Percentiles rank a stretch among this genome's conserved stretches.
Conservation (phyloP, 2,888 invertebrate genomes). For the Clitarchus hookeri region DNA sequence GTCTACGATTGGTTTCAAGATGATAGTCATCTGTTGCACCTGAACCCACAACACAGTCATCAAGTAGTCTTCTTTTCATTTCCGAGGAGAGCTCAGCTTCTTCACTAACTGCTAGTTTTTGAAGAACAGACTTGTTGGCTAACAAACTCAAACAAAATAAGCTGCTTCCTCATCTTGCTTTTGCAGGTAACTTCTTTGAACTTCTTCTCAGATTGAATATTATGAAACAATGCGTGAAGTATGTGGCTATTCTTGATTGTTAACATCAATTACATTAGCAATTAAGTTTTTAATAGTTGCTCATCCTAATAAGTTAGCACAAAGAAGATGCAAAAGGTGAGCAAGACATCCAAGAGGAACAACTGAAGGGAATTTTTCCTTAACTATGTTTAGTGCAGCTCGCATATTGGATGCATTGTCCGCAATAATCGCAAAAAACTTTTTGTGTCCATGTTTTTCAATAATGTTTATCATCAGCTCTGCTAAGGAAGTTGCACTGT, state of each 20-base stretch:
- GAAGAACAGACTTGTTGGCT: neutral
- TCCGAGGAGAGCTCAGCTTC: neutral
- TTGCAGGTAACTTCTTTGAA: constrained; percentile 11
- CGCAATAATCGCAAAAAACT: neutral
- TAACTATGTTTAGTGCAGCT: neutral
- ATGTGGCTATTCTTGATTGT: constrained; percentile 25
- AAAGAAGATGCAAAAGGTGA: constrained; percentile 23
- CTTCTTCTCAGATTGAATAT: constrained; percentile 17
- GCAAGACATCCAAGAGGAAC: neutral
- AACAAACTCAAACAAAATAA: constrained; percentile 18
- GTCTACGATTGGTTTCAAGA: neutral
- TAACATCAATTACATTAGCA: neutral
- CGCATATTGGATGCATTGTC: constrained; percentile 19
- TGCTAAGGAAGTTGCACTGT: neutral
- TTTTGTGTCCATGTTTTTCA: constrained; percentile 21
- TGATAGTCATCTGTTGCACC: constrained; percentile 10
- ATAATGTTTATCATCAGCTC: neutral
- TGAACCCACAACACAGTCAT: constrained; percentile 21
- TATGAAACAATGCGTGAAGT: neutral
- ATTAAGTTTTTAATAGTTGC: constrained; percentile 2
- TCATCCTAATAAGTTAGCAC: constrained; percentile 18
- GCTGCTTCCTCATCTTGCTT: constrained; percentile 5
- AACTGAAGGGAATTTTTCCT: neutral
- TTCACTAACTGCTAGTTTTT: neutral
- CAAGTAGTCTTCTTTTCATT: constrained; percentile 15